These are phyloP conservation scores for Brienomyrus longianalis DNA, from an alignment of 2,113 vertebrate genomes.

Conservation along the genomic window DNA sequence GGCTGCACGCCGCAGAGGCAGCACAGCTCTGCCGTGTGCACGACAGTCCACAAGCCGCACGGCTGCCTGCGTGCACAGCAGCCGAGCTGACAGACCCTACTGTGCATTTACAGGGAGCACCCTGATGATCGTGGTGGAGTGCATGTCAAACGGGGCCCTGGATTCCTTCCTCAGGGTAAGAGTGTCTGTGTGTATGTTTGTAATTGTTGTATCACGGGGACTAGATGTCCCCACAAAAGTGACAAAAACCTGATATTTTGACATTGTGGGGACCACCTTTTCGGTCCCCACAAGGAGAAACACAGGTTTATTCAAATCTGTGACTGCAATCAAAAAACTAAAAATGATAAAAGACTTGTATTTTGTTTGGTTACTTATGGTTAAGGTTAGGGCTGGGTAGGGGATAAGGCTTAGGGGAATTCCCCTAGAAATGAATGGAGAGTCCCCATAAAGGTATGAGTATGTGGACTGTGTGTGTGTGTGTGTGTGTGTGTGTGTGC, in stretches of 20 bases:
- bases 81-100: not conserved
- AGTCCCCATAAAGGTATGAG: not conserved
- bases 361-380: no score
- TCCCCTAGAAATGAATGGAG: not conserved
- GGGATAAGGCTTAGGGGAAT: no score
- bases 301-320: no score
- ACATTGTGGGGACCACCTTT: no score
- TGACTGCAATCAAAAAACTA: no score
- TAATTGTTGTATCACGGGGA: not conserved
- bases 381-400: no score
- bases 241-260: not conserved
- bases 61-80: not conserved
- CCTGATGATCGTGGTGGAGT: conserved; percentile 89
- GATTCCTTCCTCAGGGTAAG: conserved; percentile 88
- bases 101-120: conserved; percentile 69
- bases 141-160: conserved; percentile 77
- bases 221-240: not conserved
- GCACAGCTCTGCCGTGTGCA: not conserved
- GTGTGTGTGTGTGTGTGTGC: not conserved
- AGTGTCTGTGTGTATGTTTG: not conserved
- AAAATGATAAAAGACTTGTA: no score
- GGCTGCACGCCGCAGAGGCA: not conserved
- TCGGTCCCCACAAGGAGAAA: no score
- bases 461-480: not conserved
- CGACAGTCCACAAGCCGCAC: not conserved